phyloP scores from a whole-genome alignment of 2,888 invertebrate species.

The Litoditis marina region DNA sequence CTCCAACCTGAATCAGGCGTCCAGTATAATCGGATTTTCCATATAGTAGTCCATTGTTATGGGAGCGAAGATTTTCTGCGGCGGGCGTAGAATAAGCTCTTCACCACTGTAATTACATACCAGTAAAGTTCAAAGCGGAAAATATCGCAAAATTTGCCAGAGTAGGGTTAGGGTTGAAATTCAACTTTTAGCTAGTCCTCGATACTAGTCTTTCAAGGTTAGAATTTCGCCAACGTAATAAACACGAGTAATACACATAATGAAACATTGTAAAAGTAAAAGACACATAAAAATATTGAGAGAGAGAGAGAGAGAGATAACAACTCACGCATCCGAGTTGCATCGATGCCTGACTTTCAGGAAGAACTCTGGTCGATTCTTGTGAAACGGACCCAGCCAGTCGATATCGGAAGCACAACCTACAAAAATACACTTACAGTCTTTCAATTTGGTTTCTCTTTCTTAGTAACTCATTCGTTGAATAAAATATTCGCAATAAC shows the following conservation, averaged over 20 bases:
- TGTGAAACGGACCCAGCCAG: conserved; percentile 36
- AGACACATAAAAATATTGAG: too few species aligned
- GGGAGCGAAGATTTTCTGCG: conserved; percentile 35
- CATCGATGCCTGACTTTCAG: conserved; percentile 48
- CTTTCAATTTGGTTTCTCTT: not conserved
- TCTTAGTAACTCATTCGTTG: too few species aligned
- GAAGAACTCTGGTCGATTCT: conserved; percentile 53
- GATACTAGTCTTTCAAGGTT: too few species aligned
- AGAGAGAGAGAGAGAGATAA: not conserved
- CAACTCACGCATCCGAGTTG: conserved; percentile 17
- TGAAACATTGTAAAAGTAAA: not conserved
- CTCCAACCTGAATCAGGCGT: conserved; percentile 8
- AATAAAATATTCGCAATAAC: too few species aligned
- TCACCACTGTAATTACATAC: conserved; percentile 24
- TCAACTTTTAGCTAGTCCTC: too few species aligned
- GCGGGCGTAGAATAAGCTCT: conserved; percentile 20
- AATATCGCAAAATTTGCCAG: too few species aligned
- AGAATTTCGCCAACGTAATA: not conserved
- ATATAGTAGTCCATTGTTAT: conserved; percentile 53
- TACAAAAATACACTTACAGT: not conserved
- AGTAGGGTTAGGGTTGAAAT: not conserved
- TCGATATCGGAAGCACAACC: conserved; percentile 52
- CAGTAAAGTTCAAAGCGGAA: conserved; percentile 11
- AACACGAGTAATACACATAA: not conserved
- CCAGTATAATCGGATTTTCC: conserved; percentile 48